These are phyloP conservation scores for Amphipyra berbera DNA, from an alignment of 2,888 invertebrate genomes.

Conservation along the genomic window DNA sequence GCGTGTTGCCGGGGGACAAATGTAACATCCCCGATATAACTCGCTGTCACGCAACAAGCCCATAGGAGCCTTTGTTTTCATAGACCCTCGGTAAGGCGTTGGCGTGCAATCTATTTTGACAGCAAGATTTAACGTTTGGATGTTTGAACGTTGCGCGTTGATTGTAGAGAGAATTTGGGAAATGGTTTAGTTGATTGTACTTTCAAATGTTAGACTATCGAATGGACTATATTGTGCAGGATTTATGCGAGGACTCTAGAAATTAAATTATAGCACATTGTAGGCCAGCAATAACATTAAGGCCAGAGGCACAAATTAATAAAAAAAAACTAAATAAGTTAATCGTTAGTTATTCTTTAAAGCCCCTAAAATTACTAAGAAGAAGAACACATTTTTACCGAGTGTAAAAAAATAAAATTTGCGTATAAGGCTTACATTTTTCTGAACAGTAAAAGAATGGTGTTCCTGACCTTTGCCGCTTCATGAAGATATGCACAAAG, in stretches of 20 bases:
- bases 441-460: neutral
- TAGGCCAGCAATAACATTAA: too few relatives aligned
- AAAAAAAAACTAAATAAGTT: too few relatives aligned
- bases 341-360: too few relatives aligned
- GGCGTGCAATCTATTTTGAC: constrained; percentile 49
- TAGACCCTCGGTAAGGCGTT: constrained; percentile 36
- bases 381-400: too few relatives aligned
- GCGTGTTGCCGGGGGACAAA: constrained; percentile 32
- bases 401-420: too few relatives aligned
- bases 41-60: constrained; percentile 46
- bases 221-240: too few relatives aligned
- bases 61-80: constrained; percentile 43
- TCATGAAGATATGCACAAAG: constrained; percentile 33
- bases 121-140: constrained; percentile 30
- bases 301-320: too few relatives aligned
- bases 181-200: constrained; percentile 12
- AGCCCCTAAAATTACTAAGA: too few relatives aligned
- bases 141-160: constrained; percentile 29
- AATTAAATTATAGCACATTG: too few relatives aligned
- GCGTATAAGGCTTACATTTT: too few relatives aligned
- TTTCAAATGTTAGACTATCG: too few relatives aligned
- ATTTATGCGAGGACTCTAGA: too few relatives aligned
- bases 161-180: constrained; percentile 12
- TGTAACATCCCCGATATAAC: constrained; percentile 41
- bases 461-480: constrained; percentile 8